Percentiles rank a stretch among this genome's conserved stretches.
These are phyloP conservation scores for Brachypteracias leptosomus DNA, from an alignment of 2,113 vertebrate genomes.

Conservation along the genomic window DNA sequence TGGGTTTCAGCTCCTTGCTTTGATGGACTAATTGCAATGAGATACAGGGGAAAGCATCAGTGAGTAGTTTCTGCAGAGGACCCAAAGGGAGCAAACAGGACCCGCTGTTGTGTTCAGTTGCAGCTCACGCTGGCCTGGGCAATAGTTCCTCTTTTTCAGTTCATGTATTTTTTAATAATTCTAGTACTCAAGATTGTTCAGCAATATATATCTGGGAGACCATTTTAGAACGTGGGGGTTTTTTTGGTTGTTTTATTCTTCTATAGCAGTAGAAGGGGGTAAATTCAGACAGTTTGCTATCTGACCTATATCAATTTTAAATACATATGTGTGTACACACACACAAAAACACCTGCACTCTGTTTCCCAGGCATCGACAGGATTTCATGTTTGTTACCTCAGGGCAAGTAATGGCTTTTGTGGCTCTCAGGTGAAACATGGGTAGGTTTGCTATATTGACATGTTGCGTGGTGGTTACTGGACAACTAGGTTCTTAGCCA, in stretches of 20 bases:
- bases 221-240: not conserved
- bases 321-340: not conserved
- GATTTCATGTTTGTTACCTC: not conserved
- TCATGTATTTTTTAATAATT: not conserved
- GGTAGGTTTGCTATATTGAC: not conserved
- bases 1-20: not conserved
- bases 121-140: not conserved
- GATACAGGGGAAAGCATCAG: not conserved
- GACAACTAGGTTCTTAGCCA: not conserved
- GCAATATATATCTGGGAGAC: not conserved
- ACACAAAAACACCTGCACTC: not conserved
- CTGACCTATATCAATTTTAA: not conserved
- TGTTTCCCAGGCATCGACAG: not conserved
- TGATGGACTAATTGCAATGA: not conserved
- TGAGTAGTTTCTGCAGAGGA: not conserved
- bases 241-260: not conserved
- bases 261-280: not conserved
- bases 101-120: not conserved
- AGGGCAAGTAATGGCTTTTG: not conserved
- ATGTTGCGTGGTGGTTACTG: not conserved
- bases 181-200: not conserved
- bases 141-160: not conserved
- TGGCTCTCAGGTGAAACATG: not conserved
- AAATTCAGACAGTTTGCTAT: not conserved
- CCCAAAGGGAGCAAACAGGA: not conserved